Evolutionary conservation across 1,140 invertebrate genomes (phyloP).

Genomic region (Belonocnema kinseyi): DNA sequence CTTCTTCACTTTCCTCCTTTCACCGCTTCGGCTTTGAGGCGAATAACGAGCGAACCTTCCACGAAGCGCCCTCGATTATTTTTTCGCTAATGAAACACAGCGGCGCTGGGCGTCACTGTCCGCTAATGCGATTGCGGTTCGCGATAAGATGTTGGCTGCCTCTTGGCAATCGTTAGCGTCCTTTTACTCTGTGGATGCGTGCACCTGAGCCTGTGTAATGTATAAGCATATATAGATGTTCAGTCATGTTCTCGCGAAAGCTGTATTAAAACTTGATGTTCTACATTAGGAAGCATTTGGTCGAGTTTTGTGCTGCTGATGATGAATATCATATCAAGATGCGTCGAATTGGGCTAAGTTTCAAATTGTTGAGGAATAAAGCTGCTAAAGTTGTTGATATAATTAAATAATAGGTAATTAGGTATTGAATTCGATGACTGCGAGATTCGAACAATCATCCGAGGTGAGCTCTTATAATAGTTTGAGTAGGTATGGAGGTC

Average conservation of each 20-base stretch:
- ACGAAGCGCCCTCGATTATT: slow-evolving; percentile 68
- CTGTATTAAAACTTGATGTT: slow-evolving; percentile 49
- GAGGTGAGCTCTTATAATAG: too few relatives aligned
- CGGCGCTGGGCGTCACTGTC: slow-evolving; percentile 68
- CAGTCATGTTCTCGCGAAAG: slow-evolving; percentile 46
- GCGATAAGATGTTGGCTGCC: slow-evolving; percentile 67
- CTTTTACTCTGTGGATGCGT: slow-evolving; percentile 52
- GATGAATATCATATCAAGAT: not conserved
- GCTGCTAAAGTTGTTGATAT: too few relatives aligned
- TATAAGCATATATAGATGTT: slow-evolving; percentile 15
- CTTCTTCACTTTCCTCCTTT: slow-evolving; percentile 35
- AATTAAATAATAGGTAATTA: too few relatives aligned
- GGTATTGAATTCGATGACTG: too few relatives aligned
- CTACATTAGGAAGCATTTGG: not conserved
- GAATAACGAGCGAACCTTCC: slow-evolving; percentile 63
- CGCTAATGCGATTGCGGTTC: slow-evolving; percentile 73
- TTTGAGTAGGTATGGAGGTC: not conserved
- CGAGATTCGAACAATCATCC: too few relatives aligned
- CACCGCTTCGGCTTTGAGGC: slow-evolving; percentile 40
- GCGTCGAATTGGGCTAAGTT: too few relatives aligned
- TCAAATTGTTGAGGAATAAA: too few relatives aligned
- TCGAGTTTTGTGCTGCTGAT: not conserved
- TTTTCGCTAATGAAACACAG: slow-evolving; percentile 72
- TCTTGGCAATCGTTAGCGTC: slow-evolving; percentile 69
- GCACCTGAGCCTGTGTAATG: slow-evolving; percentile 32